phyloP scores from a whole-genome alignment of 2,888 invertebrate genomes.

The Cabera pusaria region DNA sequence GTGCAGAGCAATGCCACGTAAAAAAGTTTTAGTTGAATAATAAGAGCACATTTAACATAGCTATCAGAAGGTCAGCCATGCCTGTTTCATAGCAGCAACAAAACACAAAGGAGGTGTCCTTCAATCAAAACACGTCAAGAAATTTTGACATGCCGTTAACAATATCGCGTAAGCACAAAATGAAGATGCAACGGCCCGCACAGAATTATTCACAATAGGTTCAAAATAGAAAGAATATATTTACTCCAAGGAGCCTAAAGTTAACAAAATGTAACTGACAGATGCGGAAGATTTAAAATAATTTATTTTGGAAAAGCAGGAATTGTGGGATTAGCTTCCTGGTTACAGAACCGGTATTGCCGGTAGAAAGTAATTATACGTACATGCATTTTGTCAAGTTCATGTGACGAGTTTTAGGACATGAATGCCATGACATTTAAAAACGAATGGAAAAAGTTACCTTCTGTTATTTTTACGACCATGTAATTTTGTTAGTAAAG shows the following conservation, averaged over 20 bases:
- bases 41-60: too few relatives aligned
- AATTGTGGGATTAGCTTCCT: constrained; percentile 62
- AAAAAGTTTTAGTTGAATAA: too few relatives aligned
- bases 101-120: constrained; percentile 11
- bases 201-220: too few relatives aligned
- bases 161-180: constrained; percentile 21
- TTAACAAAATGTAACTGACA: constrained; percentile 17
- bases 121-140: constrained; percentile 35
- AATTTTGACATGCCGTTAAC: constrained; percentile 34
- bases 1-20: too few relatives aligned
- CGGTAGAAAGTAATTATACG: constrained; percentile 32
- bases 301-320: constrained; percentile 52
- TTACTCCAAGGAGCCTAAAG: constrained; percentile 1
- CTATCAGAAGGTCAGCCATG: constrained; percentile 3
- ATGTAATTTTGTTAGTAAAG: too few relatives aligned
- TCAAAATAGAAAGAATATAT: too few relatives aligned
- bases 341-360: constrained; percentile 65
- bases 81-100: not conserved
- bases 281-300: constrained; percentile 11
- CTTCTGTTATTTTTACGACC: too few relatives aligned
- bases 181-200: constrained; percentile 16
- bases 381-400: constrained; percentile 4
- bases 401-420: constrained; percentile 29
- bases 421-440: too few relatives aligned
- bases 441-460: too few relatives aligned